Evolutionary conservation across 2,888 invertebrate species (phyloP), one percentile per base, ranked within the genome.

Genomic region (Drosophila infuscata): DNA sequence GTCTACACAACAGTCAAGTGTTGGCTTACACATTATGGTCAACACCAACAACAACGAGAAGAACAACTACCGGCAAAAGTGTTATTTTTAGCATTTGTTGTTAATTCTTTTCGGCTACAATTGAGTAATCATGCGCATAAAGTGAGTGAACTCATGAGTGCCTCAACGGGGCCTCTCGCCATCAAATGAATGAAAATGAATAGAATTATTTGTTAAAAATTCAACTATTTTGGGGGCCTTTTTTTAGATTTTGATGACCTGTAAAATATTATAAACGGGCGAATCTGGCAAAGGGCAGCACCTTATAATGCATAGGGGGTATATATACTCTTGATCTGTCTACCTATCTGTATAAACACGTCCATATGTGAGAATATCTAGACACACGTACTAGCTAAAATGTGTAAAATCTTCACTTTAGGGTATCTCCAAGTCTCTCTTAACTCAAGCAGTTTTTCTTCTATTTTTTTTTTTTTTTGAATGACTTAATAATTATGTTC

Each of bases 81-180:
- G 85, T 74, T 83, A 83, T 87, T 81, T 83, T 74, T 81, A 83
- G 81, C 84, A 81, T 83, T 87, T 81, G 81, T 87, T 83, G 74
- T 82, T 79, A 79, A 74, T 88, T 84, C 79, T 76, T 74, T 70
- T 70, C 63, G 78, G 72, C 89, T 66, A 84, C 85, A 89, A 88
- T 89, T 89, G 88, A 82, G 90, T 79, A 84, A 88, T 84, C 89
- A 84, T 60, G 79, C 74, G 68, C 74, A 76, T 68, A 73, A 66
- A 73, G 89, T 83, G 88, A 83, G 56, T 89, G 83, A 89, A 89
- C 83, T 86, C 83, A 66, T 38, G 70, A 86, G 76, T 71, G 61
- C 29, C 49, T 48, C 49, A 8, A 15, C 11, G n/a, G 43, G 32
- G 43, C 35, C 33, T 3, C 17, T 25, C 3, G 6, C 33, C 25